Evolutionary conservation across 2,888 invertebrate genomes (phyloP).

Genomic region (Ochropacha duplaris): DNA sequence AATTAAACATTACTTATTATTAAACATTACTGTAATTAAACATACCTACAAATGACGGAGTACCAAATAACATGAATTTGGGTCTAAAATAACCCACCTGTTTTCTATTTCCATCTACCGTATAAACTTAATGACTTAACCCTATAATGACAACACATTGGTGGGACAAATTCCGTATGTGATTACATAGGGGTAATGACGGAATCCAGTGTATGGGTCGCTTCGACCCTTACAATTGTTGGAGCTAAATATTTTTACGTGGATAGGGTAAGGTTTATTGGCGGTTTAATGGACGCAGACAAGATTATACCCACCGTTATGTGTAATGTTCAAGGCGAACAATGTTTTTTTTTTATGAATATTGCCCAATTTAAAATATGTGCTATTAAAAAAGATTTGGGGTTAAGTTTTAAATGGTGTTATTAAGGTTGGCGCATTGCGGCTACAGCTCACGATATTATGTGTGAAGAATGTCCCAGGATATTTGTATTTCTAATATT

Average conservation of each 20-base stretch:
- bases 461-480: too few species aligned
- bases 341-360: slow-evolving; percentile 34
- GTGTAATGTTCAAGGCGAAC: slow-evolving; percentile 28
- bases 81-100: slow-evolving; percentile 6
- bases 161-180: slow-evolving; percentile 38
- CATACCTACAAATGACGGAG: background rate
- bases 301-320: slow-evolving; percentile 19
- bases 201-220: background rate
- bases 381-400: slow-evolving; percentile 11
- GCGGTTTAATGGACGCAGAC: slow-evolving; percentile 30
- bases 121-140: slow-evolving; percentile 35
- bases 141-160: slow-evolving; percentile 33
- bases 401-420: slow-evolving; percentile 14
- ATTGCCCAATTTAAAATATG: slow-evolving; percentile 24
- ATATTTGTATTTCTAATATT: too few species aligned
- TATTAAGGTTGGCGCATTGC: slow-evolving; percentile 6
- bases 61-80: slow-evolving; percentile 10
- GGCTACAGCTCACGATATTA: too few species aligned
- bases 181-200: slow-evolving; percentile 33
- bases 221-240: slow-evolving; percentile 29
- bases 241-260: slow-evolving; percentile 42
- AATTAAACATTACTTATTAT: background rate
- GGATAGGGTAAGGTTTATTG: slow-evolving; percentile 15
- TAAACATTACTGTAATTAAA: too few species aligned
- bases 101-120: slow-evolving; percentile 21